Percentiles rank a stretch among this genome's conserved stretches.
Evolutionary conservation across 1,140 invertebrate genomes (phyloP).

Genomic region (Mylabris phalerata): DNA sequence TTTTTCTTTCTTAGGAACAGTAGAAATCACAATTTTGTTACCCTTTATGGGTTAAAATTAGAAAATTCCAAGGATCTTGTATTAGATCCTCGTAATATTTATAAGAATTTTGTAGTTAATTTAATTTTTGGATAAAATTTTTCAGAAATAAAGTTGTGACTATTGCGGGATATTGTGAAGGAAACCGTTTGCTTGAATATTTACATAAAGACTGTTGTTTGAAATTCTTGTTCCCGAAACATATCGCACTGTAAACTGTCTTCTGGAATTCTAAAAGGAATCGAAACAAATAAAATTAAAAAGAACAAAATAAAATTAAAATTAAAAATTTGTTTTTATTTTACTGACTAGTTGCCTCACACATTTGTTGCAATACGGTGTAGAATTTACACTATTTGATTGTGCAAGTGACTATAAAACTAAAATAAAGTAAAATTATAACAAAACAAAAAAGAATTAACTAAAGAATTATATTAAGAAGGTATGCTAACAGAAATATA

Average conservation of each 20-base stretch:
- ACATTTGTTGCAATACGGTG: constrained; percentile 37
- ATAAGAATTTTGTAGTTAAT: too few relatives aligned
- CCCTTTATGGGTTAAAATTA: constrained; percentile 31
- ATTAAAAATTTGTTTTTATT: constrained; percentile 28
- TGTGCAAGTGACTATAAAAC: constrained; percentile 25
- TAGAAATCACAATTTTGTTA: constrained; percentile 39
- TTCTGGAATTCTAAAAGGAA: constrained; percentile 2
- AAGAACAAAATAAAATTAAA: constrained; percentile 32
- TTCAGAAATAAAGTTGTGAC: constrained; percentile 17
- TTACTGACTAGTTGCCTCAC: constrained; percentile 44
- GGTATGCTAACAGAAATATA: constrained; percentile 34
- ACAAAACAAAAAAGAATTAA: constrained; percentile 15
- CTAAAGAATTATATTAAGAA: constrained; percentile 35
- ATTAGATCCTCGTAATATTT: neutral
- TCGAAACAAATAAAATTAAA: constrained; percentile 23
- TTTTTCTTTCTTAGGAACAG: constrained; percentile 39
- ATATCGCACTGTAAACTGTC: constrained; percentile 34
- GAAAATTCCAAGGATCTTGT: constrained; percentile 32
- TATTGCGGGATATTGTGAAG: constrained; percentile 37
- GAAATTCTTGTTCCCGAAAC: constrained; percentile 7
- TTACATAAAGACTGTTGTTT: constrained; percentile 6
- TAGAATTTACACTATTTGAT: constrained; percentile 31
- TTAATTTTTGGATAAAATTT: neutral
- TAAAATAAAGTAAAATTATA: neutral
- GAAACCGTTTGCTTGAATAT: constrained; percentile 31